Evolutionary conservation across 2,797 vertebrate species (phyloP).

Genomic region (Helarctos malayanus): DNA sequence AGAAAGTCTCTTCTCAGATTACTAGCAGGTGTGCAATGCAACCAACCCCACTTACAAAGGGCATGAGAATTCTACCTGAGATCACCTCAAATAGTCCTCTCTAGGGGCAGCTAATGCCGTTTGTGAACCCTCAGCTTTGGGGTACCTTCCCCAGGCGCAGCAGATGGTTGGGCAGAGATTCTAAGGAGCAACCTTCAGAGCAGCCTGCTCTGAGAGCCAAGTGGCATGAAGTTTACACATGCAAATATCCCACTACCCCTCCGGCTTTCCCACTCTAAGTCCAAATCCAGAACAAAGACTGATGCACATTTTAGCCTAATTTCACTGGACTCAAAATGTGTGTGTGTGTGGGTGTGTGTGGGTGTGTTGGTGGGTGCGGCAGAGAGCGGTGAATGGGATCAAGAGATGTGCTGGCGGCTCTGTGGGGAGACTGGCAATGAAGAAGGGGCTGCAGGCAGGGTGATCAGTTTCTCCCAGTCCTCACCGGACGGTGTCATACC

Average conservation of each 20-base stretch:
- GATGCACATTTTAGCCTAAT: neutral
- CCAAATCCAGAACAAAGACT: neutral
- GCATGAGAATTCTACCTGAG: neutral
- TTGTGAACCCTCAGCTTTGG: neutral
- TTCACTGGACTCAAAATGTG: neutral
- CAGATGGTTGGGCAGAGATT: neutral
- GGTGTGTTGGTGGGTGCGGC: too few relatives aligned
- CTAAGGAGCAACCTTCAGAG: neutral
- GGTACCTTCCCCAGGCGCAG: neutral
- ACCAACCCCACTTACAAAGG: neutral
- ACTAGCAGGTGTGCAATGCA: neutral
- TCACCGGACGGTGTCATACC: neutral
- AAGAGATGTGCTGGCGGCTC: neutral
- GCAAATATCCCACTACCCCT: neutral
- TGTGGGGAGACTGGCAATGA: neutral
- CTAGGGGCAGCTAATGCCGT: neutral
- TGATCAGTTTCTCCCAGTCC: neutral
- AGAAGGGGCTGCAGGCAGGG: neutral
- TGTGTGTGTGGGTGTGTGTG: too few relatives aligned
- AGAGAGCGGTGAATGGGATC: neutral
- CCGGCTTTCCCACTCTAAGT: neutral
- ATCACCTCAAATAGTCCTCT: neutral
- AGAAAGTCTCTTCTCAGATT: conserved; percentile 14
- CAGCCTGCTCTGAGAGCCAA: neutral
- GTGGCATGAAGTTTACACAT: neutral